phyloP scores from a whole-genome alignment of 1,140 invertebrate genomes.

The Drosophila nigromelanica region DNA sequence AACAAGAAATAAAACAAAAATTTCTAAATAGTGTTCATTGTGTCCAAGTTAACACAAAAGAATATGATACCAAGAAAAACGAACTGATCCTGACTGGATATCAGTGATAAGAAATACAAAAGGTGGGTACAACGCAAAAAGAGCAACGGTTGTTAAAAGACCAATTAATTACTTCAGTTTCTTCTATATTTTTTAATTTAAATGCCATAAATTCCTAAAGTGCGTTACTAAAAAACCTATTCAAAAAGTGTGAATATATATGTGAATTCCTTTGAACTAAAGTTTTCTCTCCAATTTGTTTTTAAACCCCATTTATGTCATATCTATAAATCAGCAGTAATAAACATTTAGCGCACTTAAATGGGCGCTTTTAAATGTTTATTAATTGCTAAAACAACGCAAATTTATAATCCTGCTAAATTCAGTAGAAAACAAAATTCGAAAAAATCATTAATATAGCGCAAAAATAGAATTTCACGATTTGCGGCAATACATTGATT shows the following conservation, averaged over 20 bases:
- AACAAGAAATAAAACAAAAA: neutral
- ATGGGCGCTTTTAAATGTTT: neutral
- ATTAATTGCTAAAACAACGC: neutral
- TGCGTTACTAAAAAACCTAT: too few relatives aligned
- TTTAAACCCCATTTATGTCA: too few relatives aligned
- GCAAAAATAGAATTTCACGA: slow-evolving; percentile 28
- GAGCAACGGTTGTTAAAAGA: too few relatives aligned
- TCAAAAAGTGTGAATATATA: too few relatives aligned
- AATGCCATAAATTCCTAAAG: too few relatives aligned
- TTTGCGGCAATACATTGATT: slow-evolving; percentile 18
- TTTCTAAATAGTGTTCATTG: slow-evolving; percentile 4
- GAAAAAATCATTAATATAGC: neutral
- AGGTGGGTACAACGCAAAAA: slow-evolving; percentile 37
- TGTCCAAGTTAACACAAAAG: neutral
- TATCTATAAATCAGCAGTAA: neutral
- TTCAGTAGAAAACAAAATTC: neutral
- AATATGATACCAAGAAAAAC: slow-evolving; percentile 70
- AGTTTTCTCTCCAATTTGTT: too few relatives aligned
- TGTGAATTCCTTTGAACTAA: too few relatives aligned
- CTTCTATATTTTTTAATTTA: too few relatives aligned
- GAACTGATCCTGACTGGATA: slow-evolving; percentile 52
- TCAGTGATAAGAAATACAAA: slow-evolving; percentile 15
- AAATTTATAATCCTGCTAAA: neutral
- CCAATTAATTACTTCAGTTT: too few relatives aligned
- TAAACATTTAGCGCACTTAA: neutral